phyloP scores from a whole-genome alignment of 1,140 invertebrate species.

The Ceratitis capitata region DNA sequence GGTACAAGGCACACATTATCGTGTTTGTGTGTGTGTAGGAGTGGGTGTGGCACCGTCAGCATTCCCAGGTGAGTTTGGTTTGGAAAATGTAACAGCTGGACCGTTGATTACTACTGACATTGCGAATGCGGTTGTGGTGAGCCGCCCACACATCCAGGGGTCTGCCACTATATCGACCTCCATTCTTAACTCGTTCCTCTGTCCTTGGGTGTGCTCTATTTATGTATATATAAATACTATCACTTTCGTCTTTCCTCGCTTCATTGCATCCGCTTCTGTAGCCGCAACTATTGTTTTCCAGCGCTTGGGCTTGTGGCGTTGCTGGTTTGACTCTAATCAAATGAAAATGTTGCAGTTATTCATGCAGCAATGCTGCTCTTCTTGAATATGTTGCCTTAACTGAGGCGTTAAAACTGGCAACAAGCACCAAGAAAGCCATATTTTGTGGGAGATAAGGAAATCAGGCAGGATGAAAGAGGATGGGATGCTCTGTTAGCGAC shows the following conservation, averaged over 20 bases:
- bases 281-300: neutral
- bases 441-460: too few relatives aligned
- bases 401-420: neutral
- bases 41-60: neutral
- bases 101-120: neutral
- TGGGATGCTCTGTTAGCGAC: too few relatives aligned
- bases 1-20: neutral
- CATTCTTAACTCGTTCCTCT: neutral
- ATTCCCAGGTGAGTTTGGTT: neutral
- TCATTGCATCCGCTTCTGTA: neutral
- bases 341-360: slow-evolving; percentile 28
- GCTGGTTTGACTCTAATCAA: slow-evolving; percentile 1
- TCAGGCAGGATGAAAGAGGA: too few relatives aligned
- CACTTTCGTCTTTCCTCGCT: slow-evolving; percentile 5
- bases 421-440: neutral
- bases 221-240: neutral
- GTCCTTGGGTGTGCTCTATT: neutral
- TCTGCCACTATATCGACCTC: neutral
- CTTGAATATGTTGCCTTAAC: neutral
- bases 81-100: slow-evolving; percentile 12
- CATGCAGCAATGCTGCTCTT: neutral
- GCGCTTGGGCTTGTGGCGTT: neutral
- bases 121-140: neutral
- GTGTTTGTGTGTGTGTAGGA: neutral
- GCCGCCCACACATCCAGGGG: neutral